Conservation (phyloP, 2,797 vertebrate genomes). For the Cheirogaleus major region DNA sequence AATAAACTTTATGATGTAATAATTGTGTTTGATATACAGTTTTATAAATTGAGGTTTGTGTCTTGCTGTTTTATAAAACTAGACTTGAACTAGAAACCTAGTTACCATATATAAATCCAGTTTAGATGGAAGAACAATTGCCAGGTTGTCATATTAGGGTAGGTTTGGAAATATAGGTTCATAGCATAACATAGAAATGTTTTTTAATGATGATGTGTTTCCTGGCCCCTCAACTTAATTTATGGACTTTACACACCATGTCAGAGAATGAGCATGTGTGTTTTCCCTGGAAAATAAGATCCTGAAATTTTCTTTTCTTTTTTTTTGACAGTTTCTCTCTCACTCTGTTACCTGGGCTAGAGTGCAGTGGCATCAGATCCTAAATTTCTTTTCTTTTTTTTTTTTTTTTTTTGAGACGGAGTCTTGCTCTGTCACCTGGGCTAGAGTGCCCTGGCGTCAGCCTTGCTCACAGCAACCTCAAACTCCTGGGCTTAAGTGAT, state of each 20-base stretch:
- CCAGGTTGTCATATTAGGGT: background rate
- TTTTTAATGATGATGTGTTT: background rate
- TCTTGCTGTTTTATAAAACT: background rate
- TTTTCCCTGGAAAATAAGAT: background rate
- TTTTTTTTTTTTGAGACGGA: no score
- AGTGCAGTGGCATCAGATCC: no score
- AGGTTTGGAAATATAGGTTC: background rate
- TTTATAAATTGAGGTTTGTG: slow-evolving; percentile 30
- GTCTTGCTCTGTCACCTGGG: no score
- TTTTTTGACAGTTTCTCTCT: no score
- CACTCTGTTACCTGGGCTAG: no score
- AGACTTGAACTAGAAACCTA: slow-evolving; percentile 35
- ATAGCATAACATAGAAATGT: background rate
- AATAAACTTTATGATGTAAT: background rate
- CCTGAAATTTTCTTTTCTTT: background rate
- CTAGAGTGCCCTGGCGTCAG: no score
- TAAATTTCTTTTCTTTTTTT: no score
- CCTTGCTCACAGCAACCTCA: no score
- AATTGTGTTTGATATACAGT: background rate
- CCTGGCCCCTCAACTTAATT: background rate
- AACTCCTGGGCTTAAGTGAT: no score
- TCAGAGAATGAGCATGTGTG: background rate
- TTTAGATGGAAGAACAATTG: background rate
- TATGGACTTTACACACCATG: background rate
- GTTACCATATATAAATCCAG: background rate